Evolutionary conservation across 2,797 vertebrate genomes (phyloP).

Genomic region (Alosa sapidissima): DNA sequence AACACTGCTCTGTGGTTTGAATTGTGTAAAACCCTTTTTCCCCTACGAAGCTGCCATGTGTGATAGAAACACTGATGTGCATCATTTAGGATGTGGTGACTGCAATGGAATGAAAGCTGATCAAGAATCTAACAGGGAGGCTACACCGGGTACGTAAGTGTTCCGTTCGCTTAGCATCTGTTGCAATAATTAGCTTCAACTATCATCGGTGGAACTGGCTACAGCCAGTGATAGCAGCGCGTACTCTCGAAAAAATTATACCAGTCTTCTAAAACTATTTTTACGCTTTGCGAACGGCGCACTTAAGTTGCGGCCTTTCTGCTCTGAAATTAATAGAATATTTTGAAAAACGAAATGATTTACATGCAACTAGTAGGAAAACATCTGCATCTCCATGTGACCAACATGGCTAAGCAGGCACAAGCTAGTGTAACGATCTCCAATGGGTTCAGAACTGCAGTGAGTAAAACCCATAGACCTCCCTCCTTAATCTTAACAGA

Average conservation of each 20-base stretch:
- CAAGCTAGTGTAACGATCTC: background rate
- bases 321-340: background rate
- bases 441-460: background rate
- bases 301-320: background rate
- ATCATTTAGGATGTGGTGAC: background rate
- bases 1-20: slow-evolving; percentile 28
- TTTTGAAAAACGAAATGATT: background rate
- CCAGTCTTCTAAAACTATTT: no score
- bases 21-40: background rate
- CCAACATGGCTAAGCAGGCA: background rate
- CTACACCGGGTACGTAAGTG: background rate
- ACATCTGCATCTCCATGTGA: background rate
- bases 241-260: no score
- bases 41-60: background rate
- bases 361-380: background rate
- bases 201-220: no score
- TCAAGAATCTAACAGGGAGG: background rate
- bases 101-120: background rate
- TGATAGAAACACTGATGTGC: background rate
- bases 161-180: no score
- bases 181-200: no score
- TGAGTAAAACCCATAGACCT: background rate
- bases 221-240: no score
- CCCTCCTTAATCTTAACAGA: no score
- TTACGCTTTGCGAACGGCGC: no score